Percentiles rank a stretch among this genome's conserved stretches.
Conservation (phyloP, 1,140 invertebrate species). For the Zaprionus kolodkinae region DNA sequence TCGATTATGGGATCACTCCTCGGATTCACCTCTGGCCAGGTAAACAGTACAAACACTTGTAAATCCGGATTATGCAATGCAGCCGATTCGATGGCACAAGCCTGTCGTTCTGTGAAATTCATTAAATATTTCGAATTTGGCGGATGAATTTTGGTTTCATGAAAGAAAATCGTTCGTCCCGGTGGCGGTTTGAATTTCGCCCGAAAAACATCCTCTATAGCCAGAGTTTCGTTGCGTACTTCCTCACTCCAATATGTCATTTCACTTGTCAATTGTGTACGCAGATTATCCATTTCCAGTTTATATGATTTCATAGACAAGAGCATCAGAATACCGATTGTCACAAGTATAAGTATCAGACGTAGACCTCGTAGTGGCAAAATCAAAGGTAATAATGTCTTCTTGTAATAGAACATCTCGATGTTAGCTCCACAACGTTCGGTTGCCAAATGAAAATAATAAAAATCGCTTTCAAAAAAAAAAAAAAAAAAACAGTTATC, state of each 20-base stretch:
- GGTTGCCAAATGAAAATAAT: neutral
- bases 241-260: neutral
- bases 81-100: slow-evolving; percentile 89
- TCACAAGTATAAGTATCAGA: neutral
- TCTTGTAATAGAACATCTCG: neutral
- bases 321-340: neutral
- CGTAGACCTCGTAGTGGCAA: neutral
- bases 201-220: slow-evolving; percentile 59
- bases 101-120: slow-evolving; percentile 85
- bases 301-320: neutral
- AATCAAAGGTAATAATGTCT: too few species aligned
- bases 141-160: slow-evolving; percentile 85
- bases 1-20: slow-evolving; percentile 78
- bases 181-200: slow-evolving; percentile 68
- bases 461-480: neutral
- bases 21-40: slow-evolving; percentile 71
- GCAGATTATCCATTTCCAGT: neutral
- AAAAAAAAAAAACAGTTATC: too few species aligned
- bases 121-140: slow-evolving; percentile 12
- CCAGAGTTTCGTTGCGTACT: neutral
- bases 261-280: neutral
- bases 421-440: neutral
- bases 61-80: slow-evolving; percentile 86
- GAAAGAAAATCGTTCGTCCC: slow-evolving; percentile 86
- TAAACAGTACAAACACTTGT: slow-evolving; percentile 86